Evolutionary conservation across 2,797 vertebrate species (phyloP).

Genomic region (Pseudochirops cupreus): DNA sequence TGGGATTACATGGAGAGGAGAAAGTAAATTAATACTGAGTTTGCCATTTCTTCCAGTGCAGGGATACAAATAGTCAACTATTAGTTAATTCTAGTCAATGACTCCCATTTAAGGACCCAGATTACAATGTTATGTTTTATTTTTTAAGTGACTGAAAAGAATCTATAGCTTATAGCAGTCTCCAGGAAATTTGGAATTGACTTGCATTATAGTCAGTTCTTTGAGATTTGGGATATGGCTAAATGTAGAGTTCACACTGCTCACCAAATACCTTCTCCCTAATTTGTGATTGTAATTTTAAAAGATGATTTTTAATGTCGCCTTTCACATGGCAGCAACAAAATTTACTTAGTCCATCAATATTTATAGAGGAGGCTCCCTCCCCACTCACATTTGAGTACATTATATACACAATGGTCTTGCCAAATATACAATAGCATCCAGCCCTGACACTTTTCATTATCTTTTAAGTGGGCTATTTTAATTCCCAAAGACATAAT

Average conservation of each 20-base stretch:
- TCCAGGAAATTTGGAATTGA: neutral
- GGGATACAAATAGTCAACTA: conserved; percentile 1
- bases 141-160: neutral
- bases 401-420: conserved; percentile 25
- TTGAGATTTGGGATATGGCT: neutral
- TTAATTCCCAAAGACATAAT: conserved; percentile 66
- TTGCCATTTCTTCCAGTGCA: neutral
- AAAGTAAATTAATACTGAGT: conserved; percentile 13
- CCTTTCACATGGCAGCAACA: neutral
- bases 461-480: conserved; percentile 61
- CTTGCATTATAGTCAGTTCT: conserved; percentile 44
- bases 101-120: neutral
- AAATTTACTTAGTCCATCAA: conserved; percentile 22
- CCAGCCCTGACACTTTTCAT: conserved; percentile 54
- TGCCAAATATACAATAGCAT: conserved; percentile 36
- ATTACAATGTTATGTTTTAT: conserved; percentile 13
- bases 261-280: conserved; percentile 1
- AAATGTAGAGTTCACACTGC: conserved; percentile 7
- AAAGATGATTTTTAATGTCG: conserved; percentile 18
- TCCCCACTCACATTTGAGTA: neutral
- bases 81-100: conserved; percentile 47
- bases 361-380: neutral
- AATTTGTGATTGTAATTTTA: conserved; percentile 15
- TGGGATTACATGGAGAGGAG: conserved; percentile 22
- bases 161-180: neutral